phyloP scores from a whole-genome alignment of 2,113 vertebrate genomes.

The Ancistrus triradiatus region DNA sequence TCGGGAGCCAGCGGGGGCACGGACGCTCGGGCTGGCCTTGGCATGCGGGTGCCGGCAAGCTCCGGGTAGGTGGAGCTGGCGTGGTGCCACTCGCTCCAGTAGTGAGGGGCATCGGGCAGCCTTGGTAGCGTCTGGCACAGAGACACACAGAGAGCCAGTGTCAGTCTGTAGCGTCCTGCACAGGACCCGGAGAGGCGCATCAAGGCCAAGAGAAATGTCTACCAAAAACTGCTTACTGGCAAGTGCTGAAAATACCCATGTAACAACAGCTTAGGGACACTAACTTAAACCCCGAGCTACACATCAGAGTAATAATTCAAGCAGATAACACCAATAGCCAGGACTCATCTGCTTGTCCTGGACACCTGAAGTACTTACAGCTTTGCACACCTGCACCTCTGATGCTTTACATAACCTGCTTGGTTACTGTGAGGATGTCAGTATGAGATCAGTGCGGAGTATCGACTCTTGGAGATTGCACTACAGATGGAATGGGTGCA shows the following conservation, averaged over 20 bases:
- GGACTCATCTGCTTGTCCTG: too few species aligned
- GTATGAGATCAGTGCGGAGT: too few species aligned
- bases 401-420: too few species aligned
- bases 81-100: constrained; percentile 86
- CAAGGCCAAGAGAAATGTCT: not conserved
- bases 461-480: too few species aligned
- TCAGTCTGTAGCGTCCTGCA: constrained; percentile 8
- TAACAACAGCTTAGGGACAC: too few species aligned
- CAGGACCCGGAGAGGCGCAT: not conserved
- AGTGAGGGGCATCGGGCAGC: constrained; percentile 74
- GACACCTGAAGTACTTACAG: too few species aligned
- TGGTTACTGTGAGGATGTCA: too few species aligned
- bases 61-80: constrained; percentile 72
- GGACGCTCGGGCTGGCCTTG: constrained; percentile 76
- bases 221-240: not conserved
- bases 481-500: not conserved
- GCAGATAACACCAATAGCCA: too few species aligned
- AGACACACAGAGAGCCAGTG: constrained; percentile 36
- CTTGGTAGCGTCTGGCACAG: constrained; percentile 52
- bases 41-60: constrained; percentile 80
- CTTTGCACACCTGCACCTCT: too few species aligned
- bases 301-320: too few species aligned
- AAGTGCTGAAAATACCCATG: too few species aligned
- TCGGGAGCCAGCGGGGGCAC: constrained; percentile 84
- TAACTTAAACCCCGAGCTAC: too few species aligned